A percentile compares a stretch with the other conserved stretches of the same genome.
Conservation (phyloP, 2,113 vertebrate genomes). For the Cricetomys ansorgei region DNA sequence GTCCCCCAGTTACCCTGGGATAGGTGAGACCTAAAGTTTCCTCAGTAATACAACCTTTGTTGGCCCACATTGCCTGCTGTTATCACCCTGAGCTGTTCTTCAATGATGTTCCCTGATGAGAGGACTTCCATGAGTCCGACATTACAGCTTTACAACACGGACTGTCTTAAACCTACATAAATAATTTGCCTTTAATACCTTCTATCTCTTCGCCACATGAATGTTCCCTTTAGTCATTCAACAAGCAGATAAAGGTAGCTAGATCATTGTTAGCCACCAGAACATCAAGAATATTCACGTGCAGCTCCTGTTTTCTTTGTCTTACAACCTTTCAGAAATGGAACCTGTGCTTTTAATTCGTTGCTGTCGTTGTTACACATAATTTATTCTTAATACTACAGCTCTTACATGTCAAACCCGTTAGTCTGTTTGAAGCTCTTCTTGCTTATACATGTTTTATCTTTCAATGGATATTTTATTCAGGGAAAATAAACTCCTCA, state of each 20-base stretch:
- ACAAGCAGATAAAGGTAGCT: background rate
- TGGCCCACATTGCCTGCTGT: background rate
- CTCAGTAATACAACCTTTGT: background rate
- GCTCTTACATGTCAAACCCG: slow-evolving; percentile 37
- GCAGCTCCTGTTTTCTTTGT: background rate
- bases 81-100: background rate
- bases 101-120: background rate
- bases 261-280: background rate
- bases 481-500: slow-evolving; percentile 13
- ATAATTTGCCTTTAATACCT: background rate
- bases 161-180: background rate
- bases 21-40: background rate
- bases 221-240: slow-evolving; percentile 4
- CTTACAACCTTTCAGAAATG: background rate
- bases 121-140: background rate
- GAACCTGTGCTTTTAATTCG: slow-evolving; percentile 1
- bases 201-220: background rate
- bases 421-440: slow-evolving; percentile 29
- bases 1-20: background rate
- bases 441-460: background rate
- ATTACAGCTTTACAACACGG: background rate
- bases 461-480: slow-evolving; percentile 1
- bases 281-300: background rate
- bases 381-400: background rate
- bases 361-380: background rate